These are phyloP conservation scores for Sylvilagus floridanus DNA, from an alignment of 2,797 vertebrate species.

Conservation along the genomic window DNA sequence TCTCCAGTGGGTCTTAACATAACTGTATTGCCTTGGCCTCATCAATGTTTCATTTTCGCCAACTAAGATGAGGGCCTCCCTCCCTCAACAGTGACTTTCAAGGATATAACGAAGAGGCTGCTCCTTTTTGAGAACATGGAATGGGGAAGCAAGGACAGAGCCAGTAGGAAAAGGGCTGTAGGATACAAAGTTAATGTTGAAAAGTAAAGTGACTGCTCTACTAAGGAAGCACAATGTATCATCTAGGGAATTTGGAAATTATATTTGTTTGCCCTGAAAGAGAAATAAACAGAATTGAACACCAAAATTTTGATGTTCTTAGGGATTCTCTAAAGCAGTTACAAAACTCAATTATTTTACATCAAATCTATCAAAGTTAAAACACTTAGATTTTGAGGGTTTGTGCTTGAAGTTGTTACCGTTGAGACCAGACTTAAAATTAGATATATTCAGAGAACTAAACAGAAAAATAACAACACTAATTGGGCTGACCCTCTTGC, in stretches of 20 bases:
- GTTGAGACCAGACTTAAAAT: slow-evolving; percentile 71
- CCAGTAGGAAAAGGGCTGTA: background rate
- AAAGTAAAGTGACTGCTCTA: slow-evolving; percentile 46
- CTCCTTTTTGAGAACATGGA: slow-evolving; percentile 3
- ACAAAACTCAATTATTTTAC: slow-evolving; percentile 71
- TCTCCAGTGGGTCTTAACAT: slow-evolving; percentile 57
- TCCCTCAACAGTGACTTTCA: slow-evolving; percentile 51
- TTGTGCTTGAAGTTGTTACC: slow-evolving; percentile 73
- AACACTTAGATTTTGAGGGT: slow-evolving; percentile 66
- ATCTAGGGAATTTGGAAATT: slow-evolving; percentile 49
- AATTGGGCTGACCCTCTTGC: slow-evolving; percentile 78
- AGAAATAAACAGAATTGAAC: slow-evolving; percentile 50
- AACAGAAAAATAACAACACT: slow-evolving; percentile 77
- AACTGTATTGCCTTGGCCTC: slow-evolving; percentile 59
- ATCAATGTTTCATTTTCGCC: slow-evolving; percentile 50
- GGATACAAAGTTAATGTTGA: slow-evolving; percentile 50
- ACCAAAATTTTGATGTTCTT: slow-evolving; percentile 41
- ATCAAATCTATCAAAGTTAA: slow-evolving; percentile 70
- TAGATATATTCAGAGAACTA: slow-evolving; percentile 73
- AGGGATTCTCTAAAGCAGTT: slow-evolving; percentile 53
- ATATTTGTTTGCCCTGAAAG: slow-evolving; percentile 59
- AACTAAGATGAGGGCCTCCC: background rate
- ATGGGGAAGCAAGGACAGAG: background rate
- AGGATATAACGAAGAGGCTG: slow-evolving; percentile 37
- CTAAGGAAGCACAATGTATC: slow-evolving; percentile 48